Percentiles rank a stretch among this genome's conserved stretches.
phyloP scores from a whole-genome alignment of 2,797 vertebrate genomes.

The Philypnodon macrostomus region DNA sequence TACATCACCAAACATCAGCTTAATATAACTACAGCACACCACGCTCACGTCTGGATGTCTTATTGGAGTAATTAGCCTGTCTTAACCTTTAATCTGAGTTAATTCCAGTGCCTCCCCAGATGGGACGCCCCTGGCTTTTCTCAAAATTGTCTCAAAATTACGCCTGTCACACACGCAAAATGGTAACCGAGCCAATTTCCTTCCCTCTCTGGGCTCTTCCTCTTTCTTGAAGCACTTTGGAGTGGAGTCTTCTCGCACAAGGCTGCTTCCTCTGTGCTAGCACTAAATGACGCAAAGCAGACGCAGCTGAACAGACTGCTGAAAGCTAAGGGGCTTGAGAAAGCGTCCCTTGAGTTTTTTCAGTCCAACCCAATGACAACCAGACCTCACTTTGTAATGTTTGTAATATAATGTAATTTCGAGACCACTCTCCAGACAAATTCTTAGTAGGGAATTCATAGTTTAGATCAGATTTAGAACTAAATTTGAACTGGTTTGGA shows the following conservation, averaged over 20 bases:
- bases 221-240: conserved; percentile 30
- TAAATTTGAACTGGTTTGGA: no score
- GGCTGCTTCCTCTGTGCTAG: conserved; percentile 44
- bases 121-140: conserved; percentile 41
- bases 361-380: conserved; percentile 55
- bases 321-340: conserved; percentile 28
- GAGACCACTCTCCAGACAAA: no score
- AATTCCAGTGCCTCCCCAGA: conserved; percentile 50
- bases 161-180: conserved; percentile 71
- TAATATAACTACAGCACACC: conserved; percentile 42
- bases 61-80: conserved; percentile 68
- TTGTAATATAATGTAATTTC: conserved; percentile 44
- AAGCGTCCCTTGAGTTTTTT: conserved; percentile 46
- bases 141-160: conserved; percentile 70
- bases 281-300: conserved; percentile 57
- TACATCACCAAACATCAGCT: conserved; percentile 26
- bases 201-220: conserved; percentile 41
- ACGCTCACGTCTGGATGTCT: conserved; percentile 50
- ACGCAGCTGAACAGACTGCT: conserved; percentile 46
- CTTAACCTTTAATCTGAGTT: conserved; percentile 68
- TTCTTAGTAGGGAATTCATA: no score
- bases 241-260: conserved; percentile 11
- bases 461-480: no score
- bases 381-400: no score
- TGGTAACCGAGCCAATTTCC: conserved; percentile 46